These are phyloP conservation scores for Dendrolimus kikuchii DNA, from an alignment of 1,140 invertebrate genomes.

Conservation along the genomic window DNA sequence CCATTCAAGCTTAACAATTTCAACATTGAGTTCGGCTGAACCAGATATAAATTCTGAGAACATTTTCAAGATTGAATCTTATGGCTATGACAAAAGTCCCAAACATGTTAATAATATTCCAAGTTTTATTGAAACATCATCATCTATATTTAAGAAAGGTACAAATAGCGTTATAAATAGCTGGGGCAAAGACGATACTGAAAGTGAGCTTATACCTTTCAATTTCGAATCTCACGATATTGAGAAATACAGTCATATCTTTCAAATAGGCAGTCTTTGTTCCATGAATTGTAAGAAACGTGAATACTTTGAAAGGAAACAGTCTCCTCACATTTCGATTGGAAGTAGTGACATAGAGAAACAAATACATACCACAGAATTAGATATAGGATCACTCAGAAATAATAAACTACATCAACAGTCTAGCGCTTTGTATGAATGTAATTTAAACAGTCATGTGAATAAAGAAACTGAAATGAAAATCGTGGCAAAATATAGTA, in stretches of 20 bases:
- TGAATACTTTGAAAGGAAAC: conserved; percentile 7
- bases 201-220: too few relatives aligned
- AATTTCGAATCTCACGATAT: too few relatives aligned
- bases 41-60: too few relatives aligned
- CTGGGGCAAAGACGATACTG: too few relatives aligned
- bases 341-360: conserved; percentile 27
- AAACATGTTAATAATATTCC: too few relatives aligned
- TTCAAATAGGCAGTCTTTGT: conserved; percentile 22
- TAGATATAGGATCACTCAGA: conserved; percentile 15
- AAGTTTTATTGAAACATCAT: too few relatives aligned
- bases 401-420: not conserved
- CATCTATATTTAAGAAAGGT: too few relatives aligned
- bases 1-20: conserved; percentile 12
- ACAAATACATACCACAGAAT: conserved; percentile 30
- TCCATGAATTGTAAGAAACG: conserved; percentile 25
- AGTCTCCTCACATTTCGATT: conserved; percentile 15
- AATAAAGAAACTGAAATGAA: too few relatives aligned
- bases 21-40: conserved; percentile 9
- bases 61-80: too few relatives aligned
- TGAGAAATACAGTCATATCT: not conserved
- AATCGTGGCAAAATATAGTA: too few relatives aligned
- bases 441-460: not conserved
- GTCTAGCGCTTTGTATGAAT: not conserved
- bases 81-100: too few relatives aligned
- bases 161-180: too few relatives aligned